phyloP scores from a whole-genome alignment of 1,140 invertebrate species.

The Cyphomyrmex costatus region DNA sequence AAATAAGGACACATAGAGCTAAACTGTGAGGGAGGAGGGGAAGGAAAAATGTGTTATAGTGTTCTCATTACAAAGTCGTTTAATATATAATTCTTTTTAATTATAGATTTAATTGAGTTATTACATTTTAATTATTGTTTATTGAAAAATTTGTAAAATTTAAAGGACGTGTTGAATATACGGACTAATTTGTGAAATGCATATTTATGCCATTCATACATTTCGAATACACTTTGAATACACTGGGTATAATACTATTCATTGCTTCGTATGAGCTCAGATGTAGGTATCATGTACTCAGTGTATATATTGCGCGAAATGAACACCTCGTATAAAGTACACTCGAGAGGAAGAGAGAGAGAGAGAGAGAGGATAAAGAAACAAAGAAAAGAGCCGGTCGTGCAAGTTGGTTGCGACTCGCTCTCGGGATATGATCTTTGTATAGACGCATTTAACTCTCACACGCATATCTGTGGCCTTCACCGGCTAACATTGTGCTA shows the following conservation, averaged over 20 bases:
- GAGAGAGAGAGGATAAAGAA: slow-evolving; percentile 4
- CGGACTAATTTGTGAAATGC: neutral
- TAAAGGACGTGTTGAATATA: too few relatives aligned
- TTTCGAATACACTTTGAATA: neutral
- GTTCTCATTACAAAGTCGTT: neutral
- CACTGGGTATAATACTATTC: neutral
- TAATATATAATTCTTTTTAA: neutral
- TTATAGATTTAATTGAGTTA: neutral
- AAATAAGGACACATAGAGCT: neutral
- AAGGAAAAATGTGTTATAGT: neutral
- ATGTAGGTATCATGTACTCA: neutral
- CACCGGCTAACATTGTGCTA: neutral
- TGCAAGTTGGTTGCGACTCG: slow-evolving; percentile 57
- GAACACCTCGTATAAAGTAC: slow-evolving; percentile 32
- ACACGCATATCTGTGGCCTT: neutral
- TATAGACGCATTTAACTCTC: slow-evolving; percentile 28
- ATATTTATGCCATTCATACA: neutral
- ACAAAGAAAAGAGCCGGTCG: slow-evolving; percentile 61
- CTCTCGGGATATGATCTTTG: slow-evolving; percentile 54
- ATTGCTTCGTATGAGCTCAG: slow-evolving; percentile 7
- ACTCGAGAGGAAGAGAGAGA: neutral
- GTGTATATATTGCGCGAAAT: slow-evolving; percentile 9
- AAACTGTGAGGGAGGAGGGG: too few relatives aligned
- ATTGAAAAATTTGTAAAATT: neutral
- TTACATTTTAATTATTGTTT: neutral